Conservation (phyloP, 1,140 invertebrate genomes). For the Hestina assimilis region DNA sequence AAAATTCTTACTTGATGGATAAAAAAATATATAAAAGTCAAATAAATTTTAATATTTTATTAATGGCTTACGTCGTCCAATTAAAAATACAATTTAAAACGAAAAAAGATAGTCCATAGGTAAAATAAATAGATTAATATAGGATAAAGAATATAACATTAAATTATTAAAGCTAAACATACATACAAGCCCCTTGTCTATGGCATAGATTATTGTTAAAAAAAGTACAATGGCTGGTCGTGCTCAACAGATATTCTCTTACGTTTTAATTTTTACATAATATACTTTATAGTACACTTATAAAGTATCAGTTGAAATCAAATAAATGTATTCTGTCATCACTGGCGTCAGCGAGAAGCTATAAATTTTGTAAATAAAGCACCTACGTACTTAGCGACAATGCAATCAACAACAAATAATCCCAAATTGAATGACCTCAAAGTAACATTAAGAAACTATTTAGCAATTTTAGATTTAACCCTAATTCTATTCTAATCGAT, state of each 20-base stretch:
- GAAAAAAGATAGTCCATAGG: slow-evolving; percentile 70
- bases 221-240: not conserved
- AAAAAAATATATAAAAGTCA: slow-evolving; percentile 31
- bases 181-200: slow-evolving; percentile 46
- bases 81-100: slow-evolving; percentile 63
- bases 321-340: slow-evolving; percentile 44
- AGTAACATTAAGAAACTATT: too few relatives aligned
- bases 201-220: slow-evolving; percentile 41
- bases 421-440: too few relatives aligned
- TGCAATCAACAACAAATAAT: too few relatives aligned
- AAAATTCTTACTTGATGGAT: too few relatives aligned
- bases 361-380: too few relatives aligned
- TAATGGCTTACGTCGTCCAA: slow-evolving; percentile 72
- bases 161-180: slow-evolving; percentile 54
- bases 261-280: not conserved
- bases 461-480: too few relatives aligned
- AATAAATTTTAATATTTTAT: slow-evolving; percentile 38
- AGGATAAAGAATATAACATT: slow-evolving; percentile 45
- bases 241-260: not conserved
- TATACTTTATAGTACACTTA: slow-evolving; percentile 53
- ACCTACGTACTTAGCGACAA: too few relatives aligned
- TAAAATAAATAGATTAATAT: slow-evolving; percentile 64
- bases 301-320: slow-evolving; percentile 69
- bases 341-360: slow-evolving; percentile 51
- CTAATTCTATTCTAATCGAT: too few relatives aligned